Evolutionary conservation across 2,888 invertebrate species (phyloP).

Genomic region (Perizoma affinitatum): DNA sequence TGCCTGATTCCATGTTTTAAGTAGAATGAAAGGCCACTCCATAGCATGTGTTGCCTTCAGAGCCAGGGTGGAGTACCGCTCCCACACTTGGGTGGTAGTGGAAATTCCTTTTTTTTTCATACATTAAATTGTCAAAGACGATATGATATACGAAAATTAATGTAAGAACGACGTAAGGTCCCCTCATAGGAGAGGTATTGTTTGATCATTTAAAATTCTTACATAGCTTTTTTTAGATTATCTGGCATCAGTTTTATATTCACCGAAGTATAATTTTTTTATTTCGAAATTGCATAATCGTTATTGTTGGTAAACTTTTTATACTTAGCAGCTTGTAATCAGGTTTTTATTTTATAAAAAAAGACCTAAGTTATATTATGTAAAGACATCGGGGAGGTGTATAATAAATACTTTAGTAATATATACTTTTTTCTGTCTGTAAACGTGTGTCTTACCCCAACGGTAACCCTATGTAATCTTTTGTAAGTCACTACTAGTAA

Average conservation of each 20-base stretch:
- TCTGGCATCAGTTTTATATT: constrained; percentile 32
- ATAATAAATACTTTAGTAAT: constrained; percentile 77
- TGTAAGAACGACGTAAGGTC: constrained; percentile 82
- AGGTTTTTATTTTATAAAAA: constrained; percentile 67
- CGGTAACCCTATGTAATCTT: constrained; percentile 52
- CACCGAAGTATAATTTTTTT: constrained; percentile 61
- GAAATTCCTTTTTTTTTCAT: constrained; percentile 62
- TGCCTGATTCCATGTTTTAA: constrained; percentile 51
- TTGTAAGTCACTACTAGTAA: constrained; percentile 51
- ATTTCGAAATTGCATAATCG: constrained; percentile 76
- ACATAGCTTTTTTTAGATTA: constrained; percentile 65
- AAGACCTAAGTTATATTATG: constrained; percentile 69
- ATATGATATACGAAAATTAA: constrained; percentile 79
- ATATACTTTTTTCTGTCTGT: constrained; percentile 64
- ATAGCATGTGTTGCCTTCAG: constrained; percentile 64
- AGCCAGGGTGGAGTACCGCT: constrained; percentile 56
- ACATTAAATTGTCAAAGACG: constrained; percentile 82
- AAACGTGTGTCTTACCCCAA: constrained; percentile 51
- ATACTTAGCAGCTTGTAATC: constrained; percentile 79
- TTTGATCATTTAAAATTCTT: constrained; percentile 81
- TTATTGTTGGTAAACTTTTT: constrained; percentile 78
- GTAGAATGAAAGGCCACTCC: constrained; percentile 48
- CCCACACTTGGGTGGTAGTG: constrained; percentile 62
- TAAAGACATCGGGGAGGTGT: constrained; percentile 73
- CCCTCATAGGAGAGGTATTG: constrained; percentile 82